Percentiles rank a stretch among this genome's conserved stretches.
Conservation (phyloP, 1,140 invertebrate genomes). For the Bombus affinis region DNA sequence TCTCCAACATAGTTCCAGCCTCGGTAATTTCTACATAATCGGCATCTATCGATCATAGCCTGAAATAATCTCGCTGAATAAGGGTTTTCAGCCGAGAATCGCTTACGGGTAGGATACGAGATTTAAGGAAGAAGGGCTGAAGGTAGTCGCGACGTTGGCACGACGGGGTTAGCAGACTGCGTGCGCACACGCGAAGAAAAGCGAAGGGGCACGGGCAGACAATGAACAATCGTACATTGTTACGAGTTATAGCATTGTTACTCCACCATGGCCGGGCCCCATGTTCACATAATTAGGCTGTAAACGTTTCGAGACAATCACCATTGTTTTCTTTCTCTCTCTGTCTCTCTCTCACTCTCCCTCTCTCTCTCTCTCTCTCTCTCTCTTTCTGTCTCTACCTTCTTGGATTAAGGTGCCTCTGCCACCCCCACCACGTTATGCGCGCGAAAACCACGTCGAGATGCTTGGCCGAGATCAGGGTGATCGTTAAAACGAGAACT, state of each 20-base stretch:
- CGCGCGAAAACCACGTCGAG: constrained; percentile 41
- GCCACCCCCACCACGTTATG: constrained; percentile 26
- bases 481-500: constrained; percentile 11
- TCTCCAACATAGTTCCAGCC: neutral
- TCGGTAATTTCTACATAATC: neutral
- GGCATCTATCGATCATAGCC: neutral
- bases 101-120: neutral
- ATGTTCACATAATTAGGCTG: constrained; percentile 84
- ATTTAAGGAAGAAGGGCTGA: neutral
- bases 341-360: constrained; percentile 53
- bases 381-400: constrained; percentile 51
- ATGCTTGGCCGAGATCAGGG: constrained; percentile 20
- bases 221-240: constrained; percentile 84
- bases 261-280: constrained; percentile 76
- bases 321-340: constrained; percentile 78
- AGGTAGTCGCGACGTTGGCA: neutral
- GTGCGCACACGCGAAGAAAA: constrained; percentile 64
- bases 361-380: constrained; percentile 57
- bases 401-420: constrained; percentile 61
- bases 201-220: constrained; percentile 71
- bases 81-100: neutral
- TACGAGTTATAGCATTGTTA: constrained; percentile 83
- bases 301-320: constrained; percentile 83
- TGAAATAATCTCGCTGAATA: neutral
- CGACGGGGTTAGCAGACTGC: constrained; percentile 61